phyloP scores from a whole-genome alignment of 1,140 invertebrate species.

The Apis cerana region DNA sequence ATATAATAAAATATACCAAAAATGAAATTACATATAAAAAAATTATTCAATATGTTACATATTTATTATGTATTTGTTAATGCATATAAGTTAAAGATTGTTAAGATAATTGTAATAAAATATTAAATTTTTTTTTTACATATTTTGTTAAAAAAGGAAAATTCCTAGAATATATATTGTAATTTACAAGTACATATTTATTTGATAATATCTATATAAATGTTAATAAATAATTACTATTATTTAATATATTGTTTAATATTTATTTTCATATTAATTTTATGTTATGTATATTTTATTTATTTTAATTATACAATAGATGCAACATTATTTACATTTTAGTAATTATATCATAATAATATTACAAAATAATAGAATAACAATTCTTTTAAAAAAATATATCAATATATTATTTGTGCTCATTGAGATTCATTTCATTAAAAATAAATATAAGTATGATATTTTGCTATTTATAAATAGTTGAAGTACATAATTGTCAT shows the following conservation, averaged over 20 bases:
- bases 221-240: conserved; percentile 2
- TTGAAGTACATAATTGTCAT: conserved; percentile 14
- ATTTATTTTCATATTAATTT: too few relatives aligned
- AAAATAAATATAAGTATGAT: conserved; percentile 22
- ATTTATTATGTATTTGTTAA: background rate
- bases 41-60: background rate
- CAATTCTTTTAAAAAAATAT: conserved; percentile 30
- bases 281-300: background rate
- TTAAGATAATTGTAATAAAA: background rate
- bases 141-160: background rate
- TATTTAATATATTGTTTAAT: background rate
- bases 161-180: background rate
- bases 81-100: background rate
- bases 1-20: background rate
- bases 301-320: conserved; percentile 3
- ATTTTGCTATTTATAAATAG: conserved; percentile 43
- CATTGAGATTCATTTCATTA: conserved; percentile 21
- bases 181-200: background rate
- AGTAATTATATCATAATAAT: conserved; percentile 19
- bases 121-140: background rate
- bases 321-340: background rate
- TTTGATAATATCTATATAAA: background rate
- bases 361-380: conserved; percentile 39
- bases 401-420: conserved; percentile 38
- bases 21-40: background rate